Conservation (phyloP, 2,113 vertebrate species). For the Uria lomvia region DNA sequence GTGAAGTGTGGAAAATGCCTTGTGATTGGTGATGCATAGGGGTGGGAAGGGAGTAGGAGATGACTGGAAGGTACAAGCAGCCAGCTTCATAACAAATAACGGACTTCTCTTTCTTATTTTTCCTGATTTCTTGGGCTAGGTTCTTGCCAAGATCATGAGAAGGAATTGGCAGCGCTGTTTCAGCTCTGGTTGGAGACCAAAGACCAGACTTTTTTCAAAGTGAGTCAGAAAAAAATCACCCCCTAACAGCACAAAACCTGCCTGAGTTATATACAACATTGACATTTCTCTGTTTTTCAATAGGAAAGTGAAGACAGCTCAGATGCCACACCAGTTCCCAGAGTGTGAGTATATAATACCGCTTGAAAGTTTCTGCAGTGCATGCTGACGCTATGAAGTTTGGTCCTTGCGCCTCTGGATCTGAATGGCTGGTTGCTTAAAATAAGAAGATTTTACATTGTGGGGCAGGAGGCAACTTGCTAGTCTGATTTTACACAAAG, state of each 20-base stretch:
- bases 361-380: background rate
- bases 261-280: background rate
- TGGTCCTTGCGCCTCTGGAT: background rate
- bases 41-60: background rate
- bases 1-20: background rate
- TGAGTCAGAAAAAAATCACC: constrained; percentile 45
- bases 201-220: constrained; percentile 92
- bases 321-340: constrained; percentile 85
- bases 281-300: constrained; percentile 35
- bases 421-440: background rate
- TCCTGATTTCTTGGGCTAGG: constrained; percentile 61
- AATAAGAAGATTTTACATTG: background rate
- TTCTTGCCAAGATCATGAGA: constrained; percentile 87
- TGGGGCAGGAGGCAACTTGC: background rate
- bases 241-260: background rate
- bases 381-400: background rate
- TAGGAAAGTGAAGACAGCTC: constrained; percentile 88
- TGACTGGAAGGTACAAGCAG: background rate
- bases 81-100: background rate
- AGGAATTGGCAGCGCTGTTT: constrained; percentile 89
- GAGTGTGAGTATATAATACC: constrained; percentile 82
- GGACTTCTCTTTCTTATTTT: background rate
- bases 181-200: constrained; percentile 97
- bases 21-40: background rate
- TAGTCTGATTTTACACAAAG: background rate